A percentile compares a stretch with the other conserved stretches of the same genome.
Conservation (phyloP, 2,113 vertebrate genomes). For the Burhinus oedicnemus region DNA sequence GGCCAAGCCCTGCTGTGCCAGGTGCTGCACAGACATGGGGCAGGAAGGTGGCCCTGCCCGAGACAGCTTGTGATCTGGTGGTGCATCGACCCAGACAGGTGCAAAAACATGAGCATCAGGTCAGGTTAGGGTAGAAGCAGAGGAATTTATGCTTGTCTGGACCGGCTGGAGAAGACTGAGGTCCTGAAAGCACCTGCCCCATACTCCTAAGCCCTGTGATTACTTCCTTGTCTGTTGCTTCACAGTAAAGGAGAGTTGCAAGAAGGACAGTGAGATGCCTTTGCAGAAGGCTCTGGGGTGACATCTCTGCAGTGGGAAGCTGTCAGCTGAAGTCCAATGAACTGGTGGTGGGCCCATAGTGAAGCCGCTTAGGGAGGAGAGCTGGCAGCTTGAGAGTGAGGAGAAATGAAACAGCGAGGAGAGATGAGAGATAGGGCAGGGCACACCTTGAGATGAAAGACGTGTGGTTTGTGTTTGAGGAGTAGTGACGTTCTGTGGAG, state of each 20-base stretch:
- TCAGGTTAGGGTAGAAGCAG: background rate
- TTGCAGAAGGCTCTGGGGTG: background rate
- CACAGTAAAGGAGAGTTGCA: background rate
- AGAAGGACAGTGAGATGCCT: background rate
- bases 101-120: background rate
- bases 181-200: background rate
- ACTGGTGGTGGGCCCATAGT: background rate
- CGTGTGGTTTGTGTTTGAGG: conserved; percentile 25
- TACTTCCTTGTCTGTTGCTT: background rate
- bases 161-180: background rate
- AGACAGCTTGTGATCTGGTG: background rate
- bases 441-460: conserved; percentile 61
- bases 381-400: background rate
- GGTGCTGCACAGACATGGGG: background rate
- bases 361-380: background rate
- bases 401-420: background rate
- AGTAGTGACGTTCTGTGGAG: conserved; percentile 8
- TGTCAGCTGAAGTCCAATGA: background rate
- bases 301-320: background rate
- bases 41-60: background rate
- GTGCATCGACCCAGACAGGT: background rate
- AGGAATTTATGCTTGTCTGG: background rate
- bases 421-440: conserved; percentile 61
- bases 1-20: accelerated
- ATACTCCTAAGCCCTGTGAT: background rate